Base-by-base conservation (phyloP, 2,888 invertebrate species). In the Sinohyriopsis cumingii region DNA sequence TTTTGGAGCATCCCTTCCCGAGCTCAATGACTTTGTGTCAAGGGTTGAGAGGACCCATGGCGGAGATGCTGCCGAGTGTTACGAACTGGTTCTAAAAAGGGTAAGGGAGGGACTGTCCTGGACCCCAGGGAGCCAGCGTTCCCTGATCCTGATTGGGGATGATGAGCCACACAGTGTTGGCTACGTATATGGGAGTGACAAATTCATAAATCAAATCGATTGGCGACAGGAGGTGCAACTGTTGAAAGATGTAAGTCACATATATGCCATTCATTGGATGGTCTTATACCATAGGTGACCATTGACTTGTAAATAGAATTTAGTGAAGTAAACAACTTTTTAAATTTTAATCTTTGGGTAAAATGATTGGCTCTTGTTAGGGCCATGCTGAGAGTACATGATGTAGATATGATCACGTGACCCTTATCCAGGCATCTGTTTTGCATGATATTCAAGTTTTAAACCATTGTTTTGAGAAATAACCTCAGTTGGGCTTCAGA, bases 101-200 rank as follows among this genome's bases (percentile, higher is more conserved):
- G 81, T 82, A 9, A 76, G 84, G 15, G 80, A 80, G 33, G 75
- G 69, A 55, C 74, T 86, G 63, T 76, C 82, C 33, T 87, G 87
- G 87, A 82, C 81, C 19, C 80, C 83, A 1, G 86, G 84, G 15
- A 82, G 82, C 67, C 82, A 84, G 71, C 75, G 85, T 5, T 74
- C 83, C 28, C 77, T 87, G 57, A 80, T 87, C 3, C 80, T 87
- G 82, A 86, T 87, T 25, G 85, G 86, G 19, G 87, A 87, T 67
- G 78, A 84, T 55, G 71, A 74, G 55, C 86, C 87, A 4, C 82
- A 82, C 65, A 75, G 75, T 33, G 75, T 77, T 12, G 78, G 80
- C 22, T 81, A 84, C 67, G 69, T 53, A 9, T 72, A 70, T 55
- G 79, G 76, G 54, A 72, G 72, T 65, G 77, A 80, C n/a, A 80